Evolutionary conservation across 2,797 vertebrate species (phyloP).

Genomic region (Phaenicophaeus curvirostris): DNA sequence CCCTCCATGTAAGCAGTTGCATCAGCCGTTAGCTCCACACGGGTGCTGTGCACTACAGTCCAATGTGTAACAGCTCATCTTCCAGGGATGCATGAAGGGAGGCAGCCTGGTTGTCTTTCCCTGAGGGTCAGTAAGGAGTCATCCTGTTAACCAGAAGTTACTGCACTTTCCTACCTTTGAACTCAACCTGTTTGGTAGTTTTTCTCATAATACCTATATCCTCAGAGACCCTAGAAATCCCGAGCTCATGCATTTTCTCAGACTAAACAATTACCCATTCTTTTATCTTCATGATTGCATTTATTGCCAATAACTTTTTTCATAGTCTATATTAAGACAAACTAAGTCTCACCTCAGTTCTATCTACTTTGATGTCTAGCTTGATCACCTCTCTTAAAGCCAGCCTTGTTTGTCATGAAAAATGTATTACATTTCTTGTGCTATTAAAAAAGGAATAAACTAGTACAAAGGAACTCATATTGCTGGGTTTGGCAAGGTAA

Average conservation of each 20-base stretch:
- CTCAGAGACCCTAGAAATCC: constrained; percentile 6
- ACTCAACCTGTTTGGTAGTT: background rate
- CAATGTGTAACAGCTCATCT: background rate
- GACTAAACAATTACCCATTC: constrained; percentile 26
- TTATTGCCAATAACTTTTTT: background rate
- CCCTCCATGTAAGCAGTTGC: background rate
- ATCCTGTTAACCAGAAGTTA: background rate
- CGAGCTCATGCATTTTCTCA: background rate
- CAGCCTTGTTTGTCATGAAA: background rate
- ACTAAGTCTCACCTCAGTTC: background rate
- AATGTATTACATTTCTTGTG: background rate
- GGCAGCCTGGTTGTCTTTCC: background rate
- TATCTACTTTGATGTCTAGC: background rate
- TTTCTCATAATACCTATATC: constrained; percentile 6
- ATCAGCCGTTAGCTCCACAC: background rate
- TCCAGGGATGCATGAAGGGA: background rate
- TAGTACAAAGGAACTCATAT: background rate
- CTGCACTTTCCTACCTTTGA: background rate
- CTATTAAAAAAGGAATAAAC: background rate
- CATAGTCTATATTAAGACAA: background rate
- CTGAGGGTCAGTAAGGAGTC: background rate
- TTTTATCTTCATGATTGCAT: background rate
- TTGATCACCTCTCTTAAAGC: background rate
- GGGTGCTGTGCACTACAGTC: background rate
- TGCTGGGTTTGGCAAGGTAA: background rate